Evolutionary conservation across 2,113 vertebrate species (phyloP).

Genomic region (Tenrec ecaudatus): DNA sequence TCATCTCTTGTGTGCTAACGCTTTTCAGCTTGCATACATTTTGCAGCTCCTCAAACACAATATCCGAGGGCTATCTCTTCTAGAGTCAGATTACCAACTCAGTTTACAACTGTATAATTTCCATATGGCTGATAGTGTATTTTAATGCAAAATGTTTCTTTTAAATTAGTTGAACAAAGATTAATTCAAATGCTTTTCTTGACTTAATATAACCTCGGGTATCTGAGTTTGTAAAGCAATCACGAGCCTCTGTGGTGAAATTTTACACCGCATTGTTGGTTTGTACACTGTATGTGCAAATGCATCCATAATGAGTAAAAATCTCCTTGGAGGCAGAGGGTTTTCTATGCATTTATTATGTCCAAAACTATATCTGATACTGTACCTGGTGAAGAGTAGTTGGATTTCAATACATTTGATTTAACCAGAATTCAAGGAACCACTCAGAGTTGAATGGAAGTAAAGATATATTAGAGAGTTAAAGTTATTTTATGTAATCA

Average conservation of each 20-base stretch:
- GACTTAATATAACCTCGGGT: background rate
- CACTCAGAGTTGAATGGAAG: background rate
- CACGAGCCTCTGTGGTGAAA: background rate
- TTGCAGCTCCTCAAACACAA: background rate
- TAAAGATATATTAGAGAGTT: background rate
- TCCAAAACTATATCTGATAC: background rate
- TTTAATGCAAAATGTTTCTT: conserved; percentile 5
- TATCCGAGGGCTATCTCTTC: too few relatives aligned
- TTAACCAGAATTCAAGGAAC: background rate
- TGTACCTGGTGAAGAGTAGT: background rate
- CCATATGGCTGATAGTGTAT: background rate
- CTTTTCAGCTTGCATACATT: background rate
- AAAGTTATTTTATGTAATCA: background rate
- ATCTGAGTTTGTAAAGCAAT: background rate
- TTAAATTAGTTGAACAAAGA: background rate
- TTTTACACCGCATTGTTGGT: background rate
- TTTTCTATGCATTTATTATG: background rate
- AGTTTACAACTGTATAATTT: background rate
- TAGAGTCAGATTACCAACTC: background rate
- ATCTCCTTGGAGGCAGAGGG: background rate
- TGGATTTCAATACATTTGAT: background rate
- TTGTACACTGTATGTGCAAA: background rate
- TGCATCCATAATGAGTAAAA: background rate
- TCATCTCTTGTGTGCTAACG: background rate
- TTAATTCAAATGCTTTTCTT: background rate